Conservation (phyloP, 23 tunicate genomes). For the Halocynthia aurantium region DNA sequence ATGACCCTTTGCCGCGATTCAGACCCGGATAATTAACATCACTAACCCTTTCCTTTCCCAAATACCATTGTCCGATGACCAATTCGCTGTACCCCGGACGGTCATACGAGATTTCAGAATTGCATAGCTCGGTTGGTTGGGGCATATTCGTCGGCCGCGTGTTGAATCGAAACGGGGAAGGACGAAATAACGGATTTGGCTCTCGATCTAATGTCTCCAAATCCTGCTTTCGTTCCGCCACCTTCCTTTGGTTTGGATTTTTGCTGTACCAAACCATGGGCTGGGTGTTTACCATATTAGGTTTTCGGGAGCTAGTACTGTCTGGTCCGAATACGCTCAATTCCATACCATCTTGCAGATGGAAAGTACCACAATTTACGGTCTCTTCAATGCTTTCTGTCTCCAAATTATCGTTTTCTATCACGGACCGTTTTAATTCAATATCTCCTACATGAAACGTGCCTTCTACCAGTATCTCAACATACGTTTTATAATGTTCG, state of each 20-base stretch:
- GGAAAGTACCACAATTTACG: slow-evolving; percentile 16
- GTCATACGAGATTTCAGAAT: slow-evolving; percentile 25
- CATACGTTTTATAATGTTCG: slow-evolving; percentile 69
- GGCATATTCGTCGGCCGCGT: slow-evolving; percentile 17
- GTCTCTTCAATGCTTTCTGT: not conserved
- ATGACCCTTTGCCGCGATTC: not conserved
- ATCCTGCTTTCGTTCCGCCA: not conserved
- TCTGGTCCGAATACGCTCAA: slow-evolving; percentile 54
- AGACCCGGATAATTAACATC: slow-evolving; percentile 20
- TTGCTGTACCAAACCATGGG: slow-evolving; percentile 22
- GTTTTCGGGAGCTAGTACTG: not conserved
- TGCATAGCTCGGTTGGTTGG: not conserved
- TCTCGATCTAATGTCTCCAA: slow-evolving; percentile 10
- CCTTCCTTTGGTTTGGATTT: not conserved
- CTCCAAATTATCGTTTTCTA: not conserved
- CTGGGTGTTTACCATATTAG: not conserved
- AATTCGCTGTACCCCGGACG: slow-evolving; percentile 41
- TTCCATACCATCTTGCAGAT: slow-evolving; percentile 60
- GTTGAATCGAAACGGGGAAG: slow-evolving; percentile 20
- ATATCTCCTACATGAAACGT: slow-evolving; percentile 45
- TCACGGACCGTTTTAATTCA: not conserved
- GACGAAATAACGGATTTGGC: too few relatives aligned
- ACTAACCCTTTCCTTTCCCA: slow-evolving; percentile 50
- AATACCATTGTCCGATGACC: slow-evolving; percentile 46
- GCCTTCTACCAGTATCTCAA: slow-evolving; percentile 62